These are phyloP conservation scores for Drosophila tanythrix DNA, from an alignment of 2,888 invertebrate species.

Conservation along the genomic window DNA sequence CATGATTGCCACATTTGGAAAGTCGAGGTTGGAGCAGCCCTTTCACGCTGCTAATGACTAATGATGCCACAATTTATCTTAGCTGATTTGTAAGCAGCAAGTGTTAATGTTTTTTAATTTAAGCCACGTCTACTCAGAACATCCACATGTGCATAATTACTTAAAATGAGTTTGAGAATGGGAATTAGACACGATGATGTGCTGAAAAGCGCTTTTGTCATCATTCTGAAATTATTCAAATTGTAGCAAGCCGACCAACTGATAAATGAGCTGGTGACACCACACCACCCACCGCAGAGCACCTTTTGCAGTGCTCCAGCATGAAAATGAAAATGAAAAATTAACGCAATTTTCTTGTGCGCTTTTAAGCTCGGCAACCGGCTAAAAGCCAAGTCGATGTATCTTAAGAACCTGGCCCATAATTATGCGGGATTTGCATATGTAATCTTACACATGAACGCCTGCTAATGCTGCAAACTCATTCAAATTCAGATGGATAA, in stretches of 20 bases:
- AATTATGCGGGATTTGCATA: conserved; percentile 70
- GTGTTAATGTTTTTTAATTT: conserved; percentile 71
- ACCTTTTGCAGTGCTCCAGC: conserved; percentile 14
- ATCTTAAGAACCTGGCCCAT: conserved; percentile 25
- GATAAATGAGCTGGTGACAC: conserved; percentile 67
- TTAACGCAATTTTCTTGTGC: conserved; percentile 53
- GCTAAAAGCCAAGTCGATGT: conserved; percentile 15
- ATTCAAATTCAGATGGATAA: conserved; percentile 8
- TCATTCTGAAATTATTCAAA: conserved; percentile 71
- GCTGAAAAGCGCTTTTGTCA: conserved; percentile 69
- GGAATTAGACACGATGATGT: conserved; percentile 25
- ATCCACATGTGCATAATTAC: conserved; percentile 48
- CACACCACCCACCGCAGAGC: conserved; percentile 21
- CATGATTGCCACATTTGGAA: conserved; percentile 45
- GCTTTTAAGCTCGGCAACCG: conserved; percentile 38
- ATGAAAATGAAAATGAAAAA: conserved; percentile 56
- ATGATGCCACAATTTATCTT: conserved; percentile 76
- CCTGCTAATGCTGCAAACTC: conserved; percentile 21
- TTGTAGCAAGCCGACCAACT: conserved; percentile 49
- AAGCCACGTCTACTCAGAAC: conserved; percentile 9
- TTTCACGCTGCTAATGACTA: conserved; percentile 70
- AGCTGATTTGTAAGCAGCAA: conserved; percentile 64
- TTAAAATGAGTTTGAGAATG: conserved; percentile 25
- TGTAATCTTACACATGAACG: conserved; percentile 58
- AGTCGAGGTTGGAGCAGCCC: conserved; percentile 28